Conservation (phyloP, 2,797 vertebrate genomes). For the Poeciliopsis turneri region DNA sequence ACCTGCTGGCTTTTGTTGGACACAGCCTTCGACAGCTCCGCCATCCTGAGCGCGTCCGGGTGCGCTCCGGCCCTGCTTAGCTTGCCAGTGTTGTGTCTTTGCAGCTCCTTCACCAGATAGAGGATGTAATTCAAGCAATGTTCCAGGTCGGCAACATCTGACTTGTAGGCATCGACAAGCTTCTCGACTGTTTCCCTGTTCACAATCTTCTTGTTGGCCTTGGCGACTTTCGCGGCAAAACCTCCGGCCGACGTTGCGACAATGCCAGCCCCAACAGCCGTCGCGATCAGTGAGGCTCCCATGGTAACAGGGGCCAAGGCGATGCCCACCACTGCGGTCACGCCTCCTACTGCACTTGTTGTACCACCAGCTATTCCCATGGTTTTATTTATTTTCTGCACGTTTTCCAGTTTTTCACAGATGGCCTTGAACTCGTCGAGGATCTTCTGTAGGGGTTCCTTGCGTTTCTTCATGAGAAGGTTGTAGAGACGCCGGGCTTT, state of each 20-base stretch:
- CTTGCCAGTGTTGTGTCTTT: conserved; percentile 44
- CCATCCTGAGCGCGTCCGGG: conserved; percentile 39
- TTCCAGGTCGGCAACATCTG: conserved; percentile 55
- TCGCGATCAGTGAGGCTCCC: conserved; percentile 68
- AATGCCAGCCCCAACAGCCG: conserved; percentile 69
- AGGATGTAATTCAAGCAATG: conserved; percentile 62
- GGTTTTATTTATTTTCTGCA: conserved; percentile 61
- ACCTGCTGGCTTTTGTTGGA: background rate
- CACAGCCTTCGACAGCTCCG: conserved; percentile 47
- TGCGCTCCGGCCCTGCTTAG: conserved; percentile 44
- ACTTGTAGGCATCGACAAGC: conserved; percentile 52
- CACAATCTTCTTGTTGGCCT: conserved; percentile 50
- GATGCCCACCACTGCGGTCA: conserved; percentile 68
- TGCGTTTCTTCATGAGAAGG: conserved; percentile 64
- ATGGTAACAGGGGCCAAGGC: conserved; percentile 71
- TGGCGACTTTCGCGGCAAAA: conserved; percentile 45
- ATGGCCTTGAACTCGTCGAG: conserved; percentile 59
- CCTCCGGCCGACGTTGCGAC: conserved; percentile 64
- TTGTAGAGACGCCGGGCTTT: conserved; percentile 64
- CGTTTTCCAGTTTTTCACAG: conserved; percentile 59
- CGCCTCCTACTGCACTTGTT: conserved; percentile 70
- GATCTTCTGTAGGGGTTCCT: conserved; percentile 34
- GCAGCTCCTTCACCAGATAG: conserved; percentile 63
- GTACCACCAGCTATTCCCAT: conserved; percentile 72
- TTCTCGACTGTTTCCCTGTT: conserved; percentile 51